Percentiles rank a stretch among this genome's conserved stretches.
Evolutionary conservation across 2,113 vertebrate species (phyloP).

Genomic region (Prunella fulvescens): DNA sequence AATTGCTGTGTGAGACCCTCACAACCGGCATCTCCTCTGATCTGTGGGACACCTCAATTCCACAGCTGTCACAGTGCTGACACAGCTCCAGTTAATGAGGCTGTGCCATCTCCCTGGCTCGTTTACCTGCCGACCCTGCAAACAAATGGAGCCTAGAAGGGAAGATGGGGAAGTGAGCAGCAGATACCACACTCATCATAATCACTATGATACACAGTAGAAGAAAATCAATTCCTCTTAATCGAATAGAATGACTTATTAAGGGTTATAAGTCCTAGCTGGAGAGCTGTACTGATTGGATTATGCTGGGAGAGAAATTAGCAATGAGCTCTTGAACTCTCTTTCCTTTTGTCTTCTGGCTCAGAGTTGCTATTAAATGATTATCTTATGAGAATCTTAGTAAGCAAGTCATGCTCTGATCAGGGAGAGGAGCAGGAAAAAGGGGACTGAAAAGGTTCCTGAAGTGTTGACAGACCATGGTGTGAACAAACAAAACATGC

Average conservation of each 20-base stretch:
- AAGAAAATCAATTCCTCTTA: constrained; percentile 84
- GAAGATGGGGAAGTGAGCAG: constrained; percentile 15
- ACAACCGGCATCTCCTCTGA: constrained; percentile 54
- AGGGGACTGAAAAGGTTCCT: constrained; percentile 52
- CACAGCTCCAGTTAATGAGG: constrained; percentile 82
- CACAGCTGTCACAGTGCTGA: constrained; percentile 77
- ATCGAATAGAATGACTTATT: constrained; percentile 88
- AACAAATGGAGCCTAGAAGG: constrained; percentile 66
- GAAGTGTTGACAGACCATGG: constrained; percentile 55
- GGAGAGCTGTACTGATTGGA: constrained; percentile 74
- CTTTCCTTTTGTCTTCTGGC: constrained; percentile 71
- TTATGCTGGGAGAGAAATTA: constrained; percentile 77
- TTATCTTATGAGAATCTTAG: constrained; percentile 68
- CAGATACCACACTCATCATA: constrained; percentile 83
- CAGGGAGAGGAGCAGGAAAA: constrained; percentile 21
- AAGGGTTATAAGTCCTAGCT: constrained; percentile 82
- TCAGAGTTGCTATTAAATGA: constrained; percentile 66
- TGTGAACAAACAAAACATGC: constrained; percentile 16
- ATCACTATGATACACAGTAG: constrained; percentile 79
- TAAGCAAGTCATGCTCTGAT: constrained; percentile 72
- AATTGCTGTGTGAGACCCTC: constrained; percentile 53
- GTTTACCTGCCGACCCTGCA: constrained; percentile 62
- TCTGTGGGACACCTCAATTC: constrained; percentile 71
- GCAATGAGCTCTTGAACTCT: constrained; percentile 67
- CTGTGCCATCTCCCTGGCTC: constrained; percentile 58